Evolutionary conservation across 1,140 invertebrate genomes (phyloP), one percentile per base, ranked within the genome.

Genomic region (Luehdorfia chinensis): DNA sequence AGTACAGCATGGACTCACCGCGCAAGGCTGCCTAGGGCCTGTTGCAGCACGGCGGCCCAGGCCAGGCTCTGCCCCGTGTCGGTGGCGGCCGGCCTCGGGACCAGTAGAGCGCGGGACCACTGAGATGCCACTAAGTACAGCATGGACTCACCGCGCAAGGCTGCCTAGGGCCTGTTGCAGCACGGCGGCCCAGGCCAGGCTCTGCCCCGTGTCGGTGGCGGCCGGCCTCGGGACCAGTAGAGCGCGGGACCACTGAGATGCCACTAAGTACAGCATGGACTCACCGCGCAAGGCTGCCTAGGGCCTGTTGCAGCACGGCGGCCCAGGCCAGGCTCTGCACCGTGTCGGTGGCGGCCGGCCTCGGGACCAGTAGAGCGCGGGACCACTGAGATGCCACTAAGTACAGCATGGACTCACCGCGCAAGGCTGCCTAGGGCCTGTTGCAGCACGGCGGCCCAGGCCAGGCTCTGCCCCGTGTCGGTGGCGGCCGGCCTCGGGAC

Each of bases 371-470:
- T n/a, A 87, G 48, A 0, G 86, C 86, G 6, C 86, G 31, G 0
- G 95, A 90, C 1, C 98, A 88, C 74, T 96, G 93, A 0, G 90
- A 93, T 64, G 95, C 95, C 8, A 96, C n/a, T n/a, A n/a, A n/a
- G n/a, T n/a, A n/a, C n/a, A n/a, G n/a, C n/a, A n/a, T n/a, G n/a
- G n/a, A n/a, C 63, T 63, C 18, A 83, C 87, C 87, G 84, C 1
- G 90, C 89, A 7, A 98, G 83, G 81, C 94, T 95, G 0, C 92
- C 84, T 65, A 94, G 91, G 1, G 91, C 95, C 81, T 95, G 92
- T 62, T 96, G 93, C 85, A 97, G 90, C 0, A 97, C 95, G 1
- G 92, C 88, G 0, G 97, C 77, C 96, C 97, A 98, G 6, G 94
- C 94, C 5, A 93, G 67, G 1, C 92, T 92, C 32, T 93, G 94